Evolutionary conservation across 2,797 vertebrate genomes (phyloP), one percentile per base, ranked within the genome.

Genomic region (Rhinella marina): DNA sequence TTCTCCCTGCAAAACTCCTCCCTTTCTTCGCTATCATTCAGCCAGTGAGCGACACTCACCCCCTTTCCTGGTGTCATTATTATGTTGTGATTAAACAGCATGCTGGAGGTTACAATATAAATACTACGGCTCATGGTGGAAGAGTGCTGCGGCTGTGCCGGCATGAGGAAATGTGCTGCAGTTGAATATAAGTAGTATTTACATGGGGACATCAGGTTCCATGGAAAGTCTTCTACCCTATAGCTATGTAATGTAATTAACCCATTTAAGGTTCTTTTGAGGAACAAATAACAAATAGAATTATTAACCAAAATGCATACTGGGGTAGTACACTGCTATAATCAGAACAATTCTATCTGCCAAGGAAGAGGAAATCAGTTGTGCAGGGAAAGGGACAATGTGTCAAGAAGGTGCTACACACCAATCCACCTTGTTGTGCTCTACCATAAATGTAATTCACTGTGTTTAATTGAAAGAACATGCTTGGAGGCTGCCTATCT

Each of bases 1-100:
- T 80, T 88, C 50, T 64, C 80, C n/a, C 61, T 82, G 84, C 79
- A 86, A 82, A 76, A 54, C 73, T 73, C 68, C 87, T 81, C 81
- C 83, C 61, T 25, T 77, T 84, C 62, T 86, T 86, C 27, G 85
- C 81, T 68, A 73, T 88, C 87, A 82, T 86, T 88, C 88, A 79
- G 75, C 84, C 73, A 80, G 64, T 56, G 48, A 82, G 77, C 32
- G 12, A 21, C 78, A 82, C 78, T 27, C 78, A 54, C 41, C 14
- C 72, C 76, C 73, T 19, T 62, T 87, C 83, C 75, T 68, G 80
- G 85, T 89, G 81, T 86, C 66, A 86, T 86, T 79, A 86, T 76
- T 80, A 59, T 79, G 79, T 83, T 86, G n/a, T 89, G 81, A 80
- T 86, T 84, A 54, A 72, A 80, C 88, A 84, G 80, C 88, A 56